Evolutionary conservation across 2,888 invertebrate species (phyloP), one percentile per base, ranked within the genome.

Genomic region (Phrixothrix hirtus): DNA sequence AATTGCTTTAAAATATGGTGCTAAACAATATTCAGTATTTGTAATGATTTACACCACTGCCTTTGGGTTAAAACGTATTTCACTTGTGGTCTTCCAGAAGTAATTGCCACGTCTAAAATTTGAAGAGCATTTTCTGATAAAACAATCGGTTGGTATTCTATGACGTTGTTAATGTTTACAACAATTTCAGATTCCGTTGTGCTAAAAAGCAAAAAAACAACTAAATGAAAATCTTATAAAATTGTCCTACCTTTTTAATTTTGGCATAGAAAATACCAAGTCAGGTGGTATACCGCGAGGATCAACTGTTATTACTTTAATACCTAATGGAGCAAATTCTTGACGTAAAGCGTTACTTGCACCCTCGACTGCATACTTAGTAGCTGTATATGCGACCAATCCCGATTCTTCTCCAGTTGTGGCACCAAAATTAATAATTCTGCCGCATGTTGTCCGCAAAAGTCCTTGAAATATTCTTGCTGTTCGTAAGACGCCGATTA

Each of bases 321-420:
- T 82, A 7, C 87, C 84, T 54, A 84, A 81, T 2, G 87, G 83
- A 44, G 83, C 82, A 57, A 90, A 75, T 61, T 88, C 86, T 31
- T 83, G 79, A 21, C 88, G 79, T 55, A 91, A 73, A 3, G 89
- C 88, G 21, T 84, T 83, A 53, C 88, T 88, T 2, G 89, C 90
- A 46, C 89, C 90, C 76, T 89, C 88, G 10, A 90, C 89, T 4
- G 89, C 90, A 74, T 87, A 86, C 26, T 88, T 81, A 0, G 83
- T 85, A 1, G 83, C 83, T 1, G 72, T 71, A 34, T 65, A 66
- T 4, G 64, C 63, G 4, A 67, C 64, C 29, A 60, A 48, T 14
- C 59, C 60, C 1, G 52, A 32, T 44, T 59, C 60, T 30, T 52
- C 54, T 15, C 52, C 49, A 27, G 79, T 75, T 43, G 80, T 76